These are phyloP conservation scores for Scophthalmus maximus DNA, from an alignment of 2,113 vertebrate genomes.

Conservation along the genomic window DNA sequence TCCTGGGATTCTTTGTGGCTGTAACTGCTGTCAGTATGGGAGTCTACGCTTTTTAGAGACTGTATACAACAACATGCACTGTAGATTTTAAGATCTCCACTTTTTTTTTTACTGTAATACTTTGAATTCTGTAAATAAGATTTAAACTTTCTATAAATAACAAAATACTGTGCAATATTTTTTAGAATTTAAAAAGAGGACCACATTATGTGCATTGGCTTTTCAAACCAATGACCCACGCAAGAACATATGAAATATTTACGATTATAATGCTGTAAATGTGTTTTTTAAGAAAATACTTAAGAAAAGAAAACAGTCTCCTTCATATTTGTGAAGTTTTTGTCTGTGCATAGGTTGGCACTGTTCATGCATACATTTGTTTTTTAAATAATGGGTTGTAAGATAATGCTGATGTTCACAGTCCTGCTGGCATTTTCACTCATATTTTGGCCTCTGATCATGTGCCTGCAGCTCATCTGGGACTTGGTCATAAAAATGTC, in stretches of 20 bases:
- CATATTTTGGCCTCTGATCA: conserved; percentile 20
- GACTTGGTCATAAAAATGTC: background rate
- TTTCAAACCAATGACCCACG: background rate
- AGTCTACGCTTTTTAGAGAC: conserved; percentile 70
- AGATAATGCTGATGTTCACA: conserved; percentile 30
- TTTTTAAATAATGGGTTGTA: conserved; percentile 11
- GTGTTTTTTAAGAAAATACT: conserved; percentile 36
- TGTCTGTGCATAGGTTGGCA: conserved; percentile 1
- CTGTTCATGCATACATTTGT: too few relatives aligned
- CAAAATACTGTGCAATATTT: background rate
- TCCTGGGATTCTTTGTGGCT: conserved; percentile 75
- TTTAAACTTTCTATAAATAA: conserved; percentile 8
- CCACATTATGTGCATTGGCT: background rate
- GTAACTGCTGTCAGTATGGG: conserved; percentile 76
- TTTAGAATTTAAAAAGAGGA: conserved; percentile 11
- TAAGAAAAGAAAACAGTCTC: background rate
- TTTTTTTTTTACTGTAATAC: too few relatives aligned
- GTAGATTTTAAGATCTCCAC: background rate
- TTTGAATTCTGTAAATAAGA: too few relatives aligned
- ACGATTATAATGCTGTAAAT: conserved; percentile 42
- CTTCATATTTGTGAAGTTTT: background rate
- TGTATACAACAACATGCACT: background rate
- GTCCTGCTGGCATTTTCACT: conserved; percentile 49
- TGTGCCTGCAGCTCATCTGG: conserved; percentile 34
- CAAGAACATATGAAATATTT: conserved; percentile 25